A percentile compares a stretch with the other conserved stretches of the same genome.
These are phyloP conservation scores for Tinea pellionella DNA, from an alignment of 2,888 invertebrate genomes.

Conservation along the genomic window DNA sequence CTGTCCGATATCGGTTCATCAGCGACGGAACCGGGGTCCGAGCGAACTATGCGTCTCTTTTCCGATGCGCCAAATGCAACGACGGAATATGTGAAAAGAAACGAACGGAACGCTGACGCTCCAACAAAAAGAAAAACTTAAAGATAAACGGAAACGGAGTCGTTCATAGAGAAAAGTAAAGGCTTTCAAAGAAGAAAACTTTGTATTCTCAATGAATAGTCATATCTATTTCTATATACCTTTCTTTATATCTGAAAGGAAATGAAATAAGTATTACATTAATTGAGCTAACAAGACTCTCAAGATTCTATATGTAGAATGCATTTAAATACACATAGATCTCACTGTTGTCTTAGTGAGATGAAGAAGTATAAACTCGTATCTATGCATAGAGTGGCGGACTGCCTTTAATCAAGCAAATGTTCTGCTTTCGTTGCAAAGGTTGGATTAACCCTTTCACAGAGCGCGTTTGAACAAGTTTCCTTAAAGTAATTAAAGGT, in stretches of 20 bases:
- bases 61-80: constrained; percentile 45
- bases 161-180: constrained; percentile 60
- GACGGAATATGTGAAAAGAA: constrained; percentile 49
- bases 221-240: not conserved
- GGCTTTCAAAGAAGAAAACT: constrained; percentile 43
- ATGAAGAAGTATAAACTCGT: not conserved
- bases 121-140: constrained; percentile 43
- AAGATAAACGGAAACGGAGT: constrained; percentile 63
- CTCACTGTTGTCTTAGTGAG: not conserved
- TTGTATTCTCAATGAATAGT: constrained; percentile 24
- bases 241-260: no score
- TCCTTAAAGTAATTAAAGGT: constrained; percentile 55
- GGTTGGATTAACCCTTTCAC: constrained; percentile 43
- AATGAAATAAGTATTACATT: no score
- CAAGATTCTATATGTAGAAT: no score
- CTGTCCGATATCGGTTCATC: constrained; percentile 16
- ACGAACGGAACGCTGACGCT: constrained; percentile 44
- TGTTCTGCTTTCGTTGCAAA: constrained; percentile 47
- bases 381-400: not conserved
- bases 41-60: constrained; percentile 21
- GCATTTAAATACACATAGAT: no score
- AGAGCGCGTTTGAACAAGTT: constrained; percentile 48
- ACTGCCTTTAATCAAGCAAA: constrained; percentile 39
- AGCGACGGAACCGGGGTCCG: constrained; percentile 2
- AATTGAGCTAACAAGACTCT: no score